Evolutionary conservation across 1,140 invertebrate genomes (phyloP).

Genomic region (Drosophila serrata): DNA sequence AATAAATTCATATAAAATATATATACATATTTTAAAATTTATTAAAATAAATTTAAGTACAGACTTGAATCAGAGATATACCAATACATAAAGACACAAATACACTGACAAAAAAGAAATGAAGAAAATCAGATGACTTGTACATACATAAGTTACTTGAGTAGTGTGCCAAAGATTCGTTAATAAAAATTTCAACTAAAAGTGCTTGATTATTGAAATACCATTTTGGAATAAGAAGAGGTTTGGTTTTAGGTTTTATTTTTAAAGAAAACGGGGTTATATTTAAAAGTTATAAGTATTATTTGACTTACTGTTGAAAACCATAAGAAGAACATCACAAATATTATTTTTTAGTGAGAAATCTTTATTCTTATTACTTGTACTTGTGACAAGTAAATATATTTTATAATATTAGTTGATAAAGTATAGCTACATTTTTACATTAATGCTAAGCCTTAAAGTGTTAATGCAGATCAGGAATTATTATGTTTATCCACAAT

Average conservation of each 20-base stretch:
- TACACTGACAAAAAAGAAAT: slow-evolving; percentile 22
- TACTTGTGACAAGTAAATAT: neutral
- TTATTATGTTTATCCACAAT: neutral
- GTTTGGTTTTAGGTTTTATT: neutral
- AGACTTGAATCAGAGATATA: slow-evolving; percentile 8
- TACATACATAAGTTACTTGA: slow-evolving; percentile 50
- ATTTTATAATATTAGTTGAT: neutral
- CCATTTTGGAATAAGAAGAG: neutral
- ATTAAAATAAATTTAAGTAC: slow-evolving; percentile 77
- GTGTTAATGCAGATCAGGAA: slow-evolving; percentile 5
- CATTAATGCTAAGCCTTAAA: too few relatives aligned
- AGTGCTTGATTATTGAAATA: neutral
- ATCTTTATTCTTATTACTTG: too few relatives aligned
- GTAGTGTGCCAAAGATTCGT: slow-evolving; percentile 44
- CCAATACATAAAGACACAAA: slow-evolving; percentile 22
- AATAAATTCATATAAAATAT: slow-evolving; percentile 15
- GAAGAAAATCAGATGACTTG: slow-evolving; percentile 35
- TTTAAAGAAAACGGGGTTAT: neutral
- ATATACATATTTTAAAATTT: slow-evolving; percentile 68
- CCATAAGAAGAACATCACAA: too few relatives aligned
- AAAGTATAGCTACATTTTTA: too few relatives aligned
- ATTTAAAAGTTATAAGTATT: neutral
- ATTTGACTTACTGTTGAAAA: too few relatives aligned
- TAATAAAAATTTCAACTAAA: slow-evolving; percentile 46
- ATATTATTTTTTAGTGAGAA: too few relatives aligned